Base-by-base conservation (phyloP, 2,797 vertebrate genomes). In the Etheostoma perlongum region DNA sequence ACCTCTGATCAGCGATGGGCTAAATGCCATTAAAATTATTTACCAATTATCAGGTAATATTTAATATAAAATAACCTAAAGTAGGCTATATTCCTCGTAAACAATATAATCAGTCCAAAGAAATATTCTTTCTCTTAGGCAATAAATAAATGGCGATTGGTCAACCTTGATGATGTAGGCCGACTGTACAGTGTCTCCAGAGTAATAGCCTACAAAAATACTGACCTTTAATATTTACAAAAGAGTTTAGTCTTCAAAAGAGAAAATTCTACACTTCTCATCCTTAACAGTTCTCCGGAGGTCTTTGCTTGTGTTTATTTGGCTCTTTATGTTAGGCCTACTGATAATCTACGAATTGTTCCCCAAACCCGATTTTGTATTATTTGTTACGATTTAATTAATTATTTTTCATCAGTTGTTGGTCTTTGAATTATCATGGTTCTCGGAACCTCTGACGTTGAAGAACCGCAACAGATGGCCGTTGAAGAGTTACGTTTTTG, bases 81-180 rank as follows among this genome's bases (percentile, higher is more conserved):
- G 16, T 15, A 57, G 36, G 36, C 36, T 40, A 25, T 51, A 16
- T 6, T 19, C 8, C 9, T 65, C 16, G 1, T 57, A 42, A 65
- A 21, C 40, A 15, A 36, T 11, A 15, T 12, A 11, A 47, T 46
- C 27, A 1, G 40, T 19, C 6, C 15, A 21, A 44, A 42, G 4
- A 19, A n/a, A 21, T 15, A 3, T 4, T 13, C 0, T 23, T 13
- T 40, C 30, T 27, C 3, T n/a, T 16, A 6, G 1, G 0, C 36
- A 60, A 0, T 16, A 0, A 11, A 61, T 46, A 0, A 4, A 16
- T 8, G 4, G 18, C 14, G 40, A 33, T 36, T 25, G 23, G 51
- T 44, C n/a, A 23, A 55, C 4, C 16, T 25, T 19, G 30, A 1
- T 13, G 54, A 40, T 14, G 7, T 9, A 23, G 47, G 21, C n/a